These are phyloP conservation scores for Rousettus madagascariensis DNA, from an alignment of 2,797 vertebrate genomes.

Conservation along the genomic window DNA sequence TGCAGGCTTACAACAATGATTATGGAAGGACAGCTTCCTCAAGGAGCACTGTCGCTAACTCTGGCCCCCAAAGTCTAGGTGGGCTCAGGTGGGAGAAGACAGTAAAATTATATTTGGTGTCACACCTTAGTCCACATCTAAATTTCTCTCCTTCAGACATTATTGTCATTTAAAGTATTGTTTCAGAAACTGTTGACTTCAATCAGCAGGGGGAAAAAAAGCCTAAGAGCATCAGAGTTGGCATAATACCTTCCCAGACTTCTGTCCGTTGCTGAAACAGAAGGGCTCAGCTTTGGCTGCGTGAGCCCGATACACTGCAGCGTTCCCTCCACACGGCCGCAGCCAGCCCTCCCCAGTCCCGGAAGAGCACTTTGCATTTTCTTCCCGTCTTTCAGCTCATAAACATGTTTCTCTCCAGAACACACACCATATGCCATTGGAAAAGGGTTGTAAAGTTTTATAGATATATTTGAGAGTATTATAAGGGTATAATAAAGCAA, in stretches of 20 bases:
- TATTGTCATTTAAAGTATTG: background rate
- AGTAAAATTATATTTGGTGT: background rate
- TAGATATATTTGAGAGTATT: slow-evolving; percentile 80
- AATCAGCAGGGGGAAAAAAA: background rate
- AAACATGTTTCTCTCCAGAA: slow-evolving; percentile 83
- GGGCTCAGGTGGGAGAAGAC: background rate
- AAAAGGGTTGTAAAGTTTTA: slow-evolving; percentile 85
- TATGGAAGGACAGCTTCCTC: background rate
- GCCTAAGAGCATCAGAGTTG: background rate
- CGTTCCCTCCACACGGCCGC: slow-evolving; percentile 45
- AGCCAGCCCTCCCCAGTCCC: slow-evolving; percentile 71
- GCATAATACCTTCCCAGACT: slow-evolving; percentile 20
- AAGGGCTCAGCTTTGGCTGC: slow-evolving; percentile 52
- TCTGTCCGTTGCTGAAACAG: slow-evolving; percentile 51
- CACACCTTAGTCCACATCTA: background rate
- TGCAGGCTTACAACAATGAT: background rate
- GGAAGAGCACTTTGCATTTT: slow-evolving; percentile 81
- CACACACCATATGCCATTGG: slow-evolving; percentile 81
- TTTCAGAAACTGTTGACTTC: background rate
- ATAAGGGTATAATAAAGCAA: slow-evolving; percentile 81
- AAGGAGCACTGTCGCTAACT: background rate
- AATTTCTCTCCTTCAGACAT: background rate
- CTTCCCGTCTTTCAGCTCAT: slow-evolving; percentile 82
- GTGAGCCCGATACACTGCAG: slow-evolving; percentile 65
- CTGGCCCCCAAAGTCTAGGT: background rate